phyloP scores from a whole-genome alignment of 2,113 vertebrate species.

The Physeter macrocephalus region DNA sequence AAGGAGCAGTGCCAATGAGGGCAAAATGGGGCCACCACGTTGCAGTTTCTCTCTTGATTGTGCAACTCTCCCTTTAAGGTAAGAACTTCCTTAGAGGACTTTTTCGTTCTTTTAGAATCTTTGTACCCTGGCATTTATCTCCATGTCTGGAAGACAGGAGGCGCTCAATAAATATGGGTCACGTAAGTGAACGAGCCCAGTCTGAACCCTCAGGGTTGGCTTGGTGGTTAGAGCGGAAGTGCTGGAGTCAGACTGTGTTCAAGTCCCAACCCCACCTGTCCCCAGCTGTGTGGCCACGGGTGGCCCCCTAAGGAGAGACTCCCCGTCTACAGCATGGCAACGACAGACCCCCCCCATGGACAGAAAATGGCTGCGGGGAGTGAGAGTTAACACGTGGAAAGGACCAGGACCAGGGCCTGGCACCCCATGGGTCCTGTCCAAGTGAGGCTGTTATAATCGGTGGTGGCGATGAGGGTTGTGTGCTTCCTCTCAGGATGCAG shows the following conservation, averaged over 20 bases:
- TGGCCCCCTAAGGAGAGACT: not conserved
- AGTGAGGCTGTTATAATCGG: accelerated
- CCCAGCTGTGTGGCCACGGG: not conserved
- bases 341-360: not conserved
- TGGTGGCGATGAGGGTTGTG: accelerated
- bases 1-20: not conserved
- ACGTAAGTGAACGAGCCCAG: not conserved
- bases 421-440: accelerated
- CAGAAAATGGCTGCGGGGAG: not conserved
- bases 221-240: not conserved
- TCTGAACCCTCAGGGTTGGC: not conserved
- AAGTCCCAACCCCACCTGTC: not conserved
- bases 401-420: not conserved
- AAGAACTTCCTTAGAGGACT: not conserved
- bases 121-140: not conserved
- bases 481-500: not conserved
- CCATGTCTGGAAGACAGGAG: not conserved
- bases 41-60: not conserved
- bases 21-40: accelerated
- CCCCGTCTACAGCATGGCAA: not conserved
- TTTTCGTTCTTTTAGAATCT: not conserved
- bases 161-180: not conserved
- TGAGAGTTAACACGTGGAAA: not conserved
- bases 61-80: not conserved
- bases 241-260: not conserved